These are phyloP conservation scores for Macrostomum cliftonense DNA, from an alignment of 2,888 invertebrate genomes.

Conservation along the genomic window DNA sequence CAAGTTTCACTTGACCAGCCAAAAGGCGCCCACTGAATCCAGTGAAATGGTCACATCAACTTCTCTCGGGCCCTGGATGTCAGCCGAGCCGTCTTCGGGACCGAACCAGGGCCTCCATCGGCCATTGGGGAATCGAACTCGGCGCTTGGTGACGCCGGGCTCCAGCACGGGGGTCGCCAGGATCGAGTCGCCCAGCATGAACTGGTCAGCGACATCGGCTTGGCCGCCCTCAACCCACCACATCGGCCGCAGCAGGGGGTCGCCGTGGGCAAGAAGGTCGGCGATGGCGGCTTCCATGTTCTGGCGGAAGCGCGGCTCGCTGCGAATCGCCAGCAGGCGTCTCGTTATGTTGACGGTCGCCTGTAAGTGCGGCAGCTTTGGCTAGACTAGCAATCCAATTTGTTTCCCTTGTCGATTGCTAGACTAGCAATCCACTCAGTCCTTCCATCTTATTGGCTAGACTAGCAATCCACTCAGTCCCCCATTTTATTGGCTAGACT, in stretches of 20 bases:
- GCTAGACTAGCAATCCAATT: too few species aligned
- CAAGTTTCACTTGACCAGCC: too few species aligned
- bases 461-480: too few species aligned
- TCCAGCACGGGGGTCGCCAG: conserved; percentile 32
- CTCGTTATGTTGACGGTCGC: conserved; percentile 16
- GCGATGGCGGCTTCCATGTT: conserved; percentile 14
- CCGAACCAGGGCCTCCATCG: conserved; percentile 1
- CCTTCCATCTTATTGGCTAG: too few species aligned
- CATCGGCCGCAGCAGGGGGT: conserved; percentile 71
- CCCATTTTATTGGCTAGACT: too few species aligned
- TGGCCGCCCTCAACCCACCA: conserved; percentile 64
- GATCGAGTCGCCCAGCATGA: conserved; percentile 26
- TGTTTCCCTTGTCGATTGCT: too few species aligned
- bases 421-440: too few species aligned
- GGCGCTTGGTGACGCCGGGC: conserved; percentile 19
- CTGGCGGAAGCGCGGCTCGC: conserved; percentile 15
- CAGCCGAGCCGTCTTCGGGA: too few species aligned
- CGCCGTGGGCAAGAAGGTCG: conserved; percentile 39
- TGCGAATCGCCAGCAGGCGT: conserved; percentile 19
- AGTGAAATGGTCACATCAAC: too few species aligned
- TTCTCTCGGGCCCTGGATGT: too few species aligned
- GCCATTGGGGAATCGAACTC: conserved; percentile 21
- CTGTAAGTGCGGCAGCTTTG: too few species aligned
- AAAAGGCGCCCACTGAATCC: too few species aligned
- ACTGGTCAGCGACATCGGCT: conserved; percentile 55